phyloP scores from a whole-genome alignment of 2,113 vertebrate species.

The Glaucomys volans region DNA sequence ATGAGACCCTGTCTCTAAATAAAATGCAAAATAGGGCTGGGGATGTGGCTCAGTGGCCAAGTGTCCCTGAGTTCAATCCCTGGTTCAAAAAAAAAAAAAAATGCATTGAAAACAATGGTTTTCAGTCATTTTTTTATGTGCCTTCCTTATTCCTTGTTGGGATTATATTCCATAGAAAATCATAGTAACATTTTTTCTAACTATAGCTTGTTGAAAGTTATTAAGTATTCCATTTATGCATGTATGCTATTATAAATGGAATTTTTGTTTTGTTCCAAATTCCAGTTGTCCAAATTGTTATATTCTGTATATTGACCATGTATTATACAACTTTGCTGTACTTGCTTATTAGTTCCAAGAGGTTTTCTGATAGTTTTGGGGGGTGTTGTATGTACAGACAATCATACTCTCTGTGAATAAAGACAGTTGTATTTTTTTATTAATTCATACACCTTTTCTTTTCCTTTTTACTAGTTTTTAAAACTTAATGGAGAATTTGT shows the following conservation, averaged over 20 bases:
- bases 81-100: too few species aligned
- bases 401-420: background rate
- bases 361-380: background rate
- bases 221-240: background rate
- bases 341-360: background rate
- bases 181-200: background rate
- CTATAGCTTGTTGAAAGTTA: background rate
- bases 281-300: background rate
- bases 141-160: background rate
- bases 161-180: background rate
- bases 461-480: slow-evolving; percentile 19
- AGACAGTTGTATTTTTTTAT: slow-evolving; percentile 7
- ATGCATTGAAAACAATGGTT: background rate
- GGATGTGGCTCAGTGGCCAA: too few species aligned
- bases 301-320: background rate
- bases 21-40: too few species aligned
- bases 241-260: background rate
- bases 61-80: too few species aligned
- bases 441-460: background rate
- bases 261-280: slow-evolving; percentile 20
- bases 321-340: background rate
- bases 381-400: background rate
- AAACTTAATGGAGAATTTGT: background rate
- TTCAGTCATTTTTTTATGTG: background rate
- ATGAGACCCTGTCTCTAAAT: too few species aligned